Percentiles rank a stretch among this genome's conserved stretches.
Evolutionary conservation across 2,113 vertebrate genomes (phyloP).

Genomic region (Esox niger): DNA sequence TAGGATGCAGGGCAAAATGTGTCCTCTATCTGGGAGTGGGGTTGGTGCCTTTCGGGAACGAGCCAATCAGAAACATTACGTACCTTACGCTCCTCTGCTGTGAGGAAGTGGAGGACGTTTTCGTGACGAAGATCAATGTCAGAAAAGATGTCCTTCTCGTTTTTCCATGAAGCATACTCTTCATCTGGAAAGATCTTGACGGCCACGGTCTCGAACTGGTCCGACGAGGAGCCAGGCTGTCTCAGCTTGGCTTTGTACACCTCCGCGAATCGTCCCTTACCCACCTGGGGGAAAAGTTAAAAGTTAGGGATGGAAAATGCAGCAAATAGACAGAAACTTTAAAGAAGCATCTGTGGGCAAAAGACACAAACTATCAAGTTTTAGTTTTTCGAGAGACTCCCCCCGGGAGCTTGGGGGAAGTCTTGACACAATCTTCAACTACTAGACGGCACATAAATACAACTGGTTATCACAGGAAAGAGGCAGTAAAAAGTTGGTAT

Average conservation of each 20-base stretch:
- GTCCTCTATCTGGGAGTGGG: too few relatives aligned
- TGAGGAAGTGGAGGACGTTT: slow-evolving; percentile 93
- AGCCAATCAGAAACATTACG: slow-evolving; percentile 17
- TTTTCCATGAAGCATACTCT: slow-evolving; percentile 96
- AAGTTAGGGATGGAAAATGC: too few relatives aligned
- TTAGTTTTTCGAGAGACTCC: too few relatives aligned
- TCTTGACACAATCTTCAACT: too few relatives aligned
- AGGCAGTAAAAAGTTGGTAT: too few relatives aligned
- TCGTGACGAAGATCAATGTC: slow-evolving; percentile 92
- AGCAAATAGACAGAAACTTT: too few relatives aligned
- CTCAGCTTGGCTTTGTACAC: slow-evolving; percentile 94
- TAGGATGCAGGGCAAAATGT: too few relatives aligned
- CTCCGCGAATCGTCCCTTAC: slow-evolving; percentile 94
- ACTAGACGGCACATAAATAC: too few relatives aligned
- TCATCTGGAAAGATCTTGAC: slow-evolving; percentile 93
- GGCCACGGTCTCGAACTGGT: slow-evolving; percentile 88
- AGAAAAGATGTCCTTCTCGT: slow-evolving; percentile 94
- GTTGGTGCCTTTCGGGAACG: slow-evolving; percentile 48
- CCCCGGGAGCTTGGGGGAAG: too few relatives aligned
- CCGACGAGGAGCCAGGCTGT: slow-evolving; percentile 78
- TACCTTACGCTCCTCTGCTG: slow-evolving; percentile 87
- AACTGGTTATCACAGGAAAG: too few relatives aligned
- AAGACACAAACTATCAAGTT: too few relatives aligned
- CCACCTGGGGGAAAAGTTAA: slow-evolving; percentile 60
- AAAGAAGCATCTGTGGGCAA: too few relatives aligned